These are phyloP conservation scores for Eretmochelys imbricata DNA, from an alignment of 2,113 vertebrate species.

Conservation along the genomic window DNA sequence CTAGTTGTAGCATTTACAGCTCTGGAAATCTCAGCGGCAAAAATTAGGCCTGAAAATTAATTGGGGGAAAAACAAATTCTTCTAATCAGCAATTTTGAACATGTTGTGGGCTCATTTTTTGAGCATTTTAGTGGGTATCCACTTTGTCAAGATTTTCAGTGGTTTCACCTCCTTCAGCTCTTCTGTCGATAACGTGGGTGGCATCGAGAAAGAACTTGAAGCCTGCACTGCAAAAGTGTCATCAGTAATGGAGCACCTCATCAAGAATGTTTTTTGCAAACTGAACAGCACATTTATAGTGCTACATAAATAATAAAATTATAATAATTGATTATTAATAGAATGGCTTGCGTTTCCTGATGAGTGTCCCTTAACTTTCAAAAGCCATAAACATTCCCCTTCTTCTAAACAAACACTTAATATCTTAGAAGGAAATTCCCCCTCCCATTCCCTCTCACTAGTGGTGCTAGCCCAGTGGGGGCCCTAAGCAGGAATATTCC, in stretches of 20 bases:
- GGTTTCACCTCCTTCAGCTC: not conserved
- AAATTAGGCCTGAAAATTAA: not conserved
- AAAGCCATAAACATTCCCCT: conserved; percentile 31
- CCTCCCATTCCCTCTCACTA: not conserved
- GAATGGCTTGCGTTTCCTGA: conserved; percentile 60
- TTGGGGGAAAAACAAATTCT: not conserved
- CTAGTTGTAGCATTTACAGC: not conserved
- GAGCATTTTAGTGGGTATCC: not conserved
- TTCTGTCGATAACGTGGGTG: not conserved
- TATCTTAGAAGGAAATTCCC: conserved; percentile 28
- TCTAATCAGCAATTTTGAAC: not conserved
- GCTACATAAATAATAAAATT: conserved; percentile 69
- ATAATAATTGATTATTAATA: conserved; percentile 71
- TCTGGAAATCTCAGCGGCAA: not conserved
- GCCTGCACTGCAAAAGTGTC: not conserved
- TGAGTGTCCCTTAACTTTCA: conserved; percentile 36
- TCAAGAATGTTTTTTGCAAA: not conserved
- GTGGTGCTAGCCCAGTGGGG: not conserved
- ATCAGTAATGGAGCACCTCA: not conserved
- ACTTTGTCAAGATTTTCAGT: not conserved
- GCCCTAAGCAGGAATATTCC: not conserved
- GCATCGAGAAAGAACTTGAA: not conserved
- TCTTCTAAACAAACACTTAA: conserved; percentile 36
- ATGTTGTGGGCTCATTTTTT: too few relatives aligned
- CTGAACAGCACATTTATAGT: not conserved